Evolutionary conservation across 2,888 invertebrate species (phyloP).

Genomic region (Autographa pulchrina): DNA sequence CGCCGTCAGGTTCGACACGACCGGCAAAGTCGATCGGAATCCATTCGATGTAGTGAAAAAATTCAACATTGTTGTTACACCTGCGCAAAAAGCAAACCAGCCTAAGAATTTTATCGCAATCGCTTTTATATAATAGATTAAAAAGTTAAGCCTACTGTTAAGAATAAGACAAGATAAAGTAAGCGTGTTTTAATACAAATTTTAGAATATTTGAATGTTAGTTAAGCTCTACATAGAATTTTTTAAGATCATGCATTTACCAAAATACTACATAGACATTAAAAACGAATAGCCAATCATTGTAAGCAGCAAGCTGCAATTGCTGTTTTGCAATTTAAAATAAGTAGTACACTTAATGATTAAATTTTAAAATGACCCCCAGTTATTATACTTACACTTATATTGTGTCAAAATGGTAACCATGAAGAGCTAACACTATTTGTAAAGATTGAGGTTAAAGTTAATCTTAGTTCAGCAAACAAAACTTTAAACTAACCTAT

Average conservation of each 20-base stretch:
- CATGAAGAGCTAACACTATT: constrained; percentile 19
- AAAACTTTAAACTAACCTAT: constrained; percentile 92
- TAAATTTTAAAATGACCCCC: constrained; percentile 13
- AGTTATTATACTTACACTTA: constrained; percentile 38
- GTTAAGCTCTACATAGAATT: constrained; percentile 42
- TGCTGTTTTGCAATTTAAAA: constrained; percentile 23
- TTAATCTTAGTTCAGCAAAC: constrained; percentile 61
- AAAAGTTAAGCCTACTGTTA: constrained; percentile 12
- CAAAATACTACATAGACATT: constrained; percentile 38
- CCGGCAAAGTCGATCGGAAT: constrained; percentile 97
- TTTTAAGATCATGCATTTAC: constrained; percentile 41
- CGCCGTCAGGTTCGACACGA: constrained; percentile 97
- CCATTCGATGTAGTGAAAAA: constrained; percentile 99
- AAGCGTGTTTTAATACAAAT: constrained; percentile 53
- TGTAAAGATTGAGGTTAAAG: constrained; percentile 15
- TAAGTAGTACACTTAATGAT: constrained; percentile 13
- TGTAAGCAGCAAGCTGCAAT: constrained; percentile 32
- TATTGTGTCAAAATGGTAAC: constrained; percentile 26
- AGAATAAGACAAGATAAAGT: constrained; percentile 30
- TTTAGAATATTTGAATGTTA: constrained; percentile 43
- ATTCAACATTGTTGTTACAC: constrained; percentile 99
- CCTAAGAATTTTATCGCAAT: constrained; percentile 33
- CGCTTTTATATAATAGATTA: neutral
- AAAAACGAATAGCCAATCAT: constrained; percentile 46
- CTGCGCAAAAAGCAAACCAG: constrained; percentile 84